These are phyloP conservation scores for Azorinus chamasolen DNA, from an alignment of 2,888 invertebrate genomes.

Conservation along the genomic window DNA sequence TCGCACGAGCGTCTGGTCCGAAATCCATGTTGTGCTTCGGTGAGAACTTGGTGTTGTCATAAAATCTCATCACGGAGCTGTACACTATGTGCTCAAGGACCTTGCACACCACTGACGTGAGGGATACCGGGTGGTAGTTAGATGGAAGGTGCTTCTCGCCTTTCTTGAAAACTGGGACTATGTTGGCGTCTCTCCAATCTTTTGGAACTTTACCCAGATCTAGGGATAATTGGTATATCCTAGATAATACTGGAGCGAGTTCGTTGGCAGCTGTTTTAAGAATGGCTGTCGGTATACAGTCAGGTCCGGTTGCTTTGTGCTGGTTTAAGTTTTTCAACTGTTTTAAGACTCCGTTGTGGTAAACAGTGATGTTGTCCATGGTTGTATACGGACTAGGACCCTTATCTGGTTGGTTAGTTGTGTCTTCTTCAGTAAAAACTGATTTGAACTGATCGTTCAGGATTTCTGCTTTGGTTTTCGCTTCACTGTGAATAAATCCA, in stretches of 20 bases:
- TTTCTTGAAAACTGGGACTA: conserved; percentile 42
- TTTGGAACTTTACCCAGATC: conserved; percentile 16
- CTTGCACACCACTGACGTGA: conserved; percentile 32
- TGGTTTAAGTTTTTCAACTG: conserved; percentile 10
- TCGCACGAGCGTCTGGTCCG: conserved; percentile 18
- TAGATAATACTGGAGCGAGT: conserved; percentile 9
- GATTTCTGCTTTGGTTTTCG: too few species aligned
- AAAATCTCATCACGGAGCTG: too few species aligned
- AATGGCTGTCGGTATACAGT: conserved; percentile 12
- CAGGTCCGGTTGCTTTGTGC: conserved; percentile 34
- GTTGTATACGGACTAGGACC: too few species aligned
- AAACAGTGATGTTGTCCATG: too few species aligned
- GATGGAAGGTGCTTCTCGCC: conserved; percentile 32
- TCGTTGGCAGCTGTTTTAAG: conserved; percentile 19
- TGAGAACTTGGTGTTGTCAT: conserved; percentile 5
- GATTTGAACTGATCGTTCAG: too few species aligned
- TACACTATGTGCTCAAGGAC: conserved; percentile 29
- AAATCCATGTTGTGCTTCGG: conserved; percentile 29
- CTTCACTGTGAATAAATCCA: conserved; percentile 30
- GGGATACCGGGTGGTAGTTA: conserved; percentile 33
- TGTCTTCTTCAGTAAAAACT: conserved; percentile 41
- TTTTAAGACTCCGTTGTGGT: conserved; percentile 23
- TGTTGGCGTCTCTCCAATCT: conserved; percentile 19
- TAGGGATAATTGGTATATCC: conserved; percentile 22
- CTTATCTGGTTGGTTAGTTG: conserved; percentile 23